Percentiles rank a stretch among this genome's conserved stretches.
These are phyloP conservation scores for Vulpes ferrilata DNA, from an alignment of 2,113 vertebrate species.

Conservation along the genomic window DNA sequence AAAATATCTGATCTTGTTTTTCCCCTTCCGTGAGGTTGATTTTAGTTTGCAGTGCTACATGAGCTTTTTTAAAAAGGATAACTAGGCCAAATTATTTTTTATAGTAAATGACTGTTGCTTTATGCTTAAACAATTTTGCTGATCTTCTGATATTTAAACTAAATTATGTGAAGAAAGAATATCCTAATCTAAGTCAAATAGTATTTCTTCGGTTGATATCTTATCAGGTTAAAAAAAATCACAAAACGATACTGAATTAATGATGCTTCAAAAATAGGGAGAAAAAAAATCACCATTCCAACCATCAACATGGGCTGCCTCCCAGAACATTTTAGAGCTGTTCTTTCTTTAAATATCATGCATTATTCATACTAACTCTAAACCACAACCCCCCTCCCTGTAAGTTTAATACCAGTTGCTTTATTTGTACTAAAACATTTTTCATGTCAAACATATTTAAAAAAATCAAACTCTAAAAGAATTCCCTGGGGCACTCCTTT, in stretches of 20 bases:
- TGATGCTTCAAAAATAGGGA: conserved; percentile 89
- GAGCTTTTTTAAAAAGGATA: conserved; percentile 72
- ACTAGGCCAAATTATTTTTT: conserved; percentile 81
- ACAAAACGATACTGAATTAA: conserved; percentile 88
- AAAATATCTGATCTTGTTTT: conserved; percentile 90
- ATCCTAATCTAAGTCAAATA: conserved; percentile 87
- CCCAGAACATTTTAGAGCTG: conserved; percentile 89
- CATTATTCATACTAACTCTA: conserved; percentile 94
- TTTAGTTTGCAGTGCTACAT: conserved; percentile 81
- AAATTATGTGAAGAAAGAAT: conserved; percentile 89
- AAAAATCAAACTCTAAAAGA: conserved; percentile 93
- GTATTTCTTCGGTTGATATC: conserved; percentile 82
- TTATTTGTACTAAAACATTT: conserved; percentile 99
- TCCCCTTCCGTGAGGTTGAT: conserved; percentile 88
- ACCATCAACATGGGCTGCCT: conserved; percentile 88
- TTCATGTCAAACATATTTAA: conserved; percentile 94
- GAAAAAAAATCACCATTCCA: conserved; percentile 86
- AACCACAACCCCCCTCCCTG: conserved; percentile 90
- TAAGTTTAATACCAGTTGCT: conserved; percentile 96
- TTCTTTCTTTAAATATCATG: conserved; percentile 95
- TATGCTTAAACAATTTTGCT: conserved; percentile 86
- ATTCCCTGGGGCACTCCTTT: conserved; percentile 95
- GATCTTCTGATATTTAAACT: conserved; percentile 84
- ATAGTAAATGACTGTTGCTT: conserved; percentile 79
- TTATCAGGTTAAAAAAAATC: conserved; percentile 81